phyloP scores from a whole-genome alignment of 2,797 vertebrate species.

The Brachyalestes nurse region DNA sequence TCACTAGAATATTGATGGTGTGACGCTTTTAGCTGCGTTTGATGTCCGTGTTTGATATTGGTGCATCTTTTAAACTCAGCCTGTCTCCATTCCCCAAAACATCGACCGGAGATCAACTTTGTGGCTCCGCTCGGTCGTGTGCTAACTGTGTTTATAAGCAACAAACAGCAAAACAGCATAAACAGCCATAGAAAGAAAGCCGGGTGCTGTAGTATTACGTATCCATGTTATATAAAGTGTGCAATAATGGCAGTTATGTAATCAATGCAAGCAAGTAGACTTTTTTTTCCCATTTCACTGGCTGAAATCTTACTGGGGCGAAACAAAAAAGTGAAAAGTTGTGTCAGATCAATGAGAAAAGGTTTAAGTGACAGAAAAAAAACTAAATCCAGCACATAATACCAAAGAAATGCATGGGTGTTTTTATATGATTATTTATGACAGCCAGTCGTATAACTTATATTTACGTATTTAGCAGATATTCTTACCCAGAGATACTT shows the following conservation, averaged over 20 bases:
- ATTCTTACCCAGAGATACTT: neutral
- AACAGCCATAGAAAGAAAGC: neutral
- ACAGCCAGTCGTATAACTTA: too few relatives aligned
- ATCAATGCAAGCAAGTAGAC: constrained; percentile 20
- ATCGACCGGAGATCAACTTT: neutral
- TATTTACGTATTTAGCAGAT: neutral
- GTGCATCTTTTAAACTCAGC: constrained; percentile 30
- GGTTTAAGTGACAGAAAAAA: neutral
- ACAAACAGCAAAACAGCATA: neutral
- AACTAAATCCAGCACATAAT: too few relatives aligned
- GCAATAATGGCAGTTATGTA: constrained; percentile 23
- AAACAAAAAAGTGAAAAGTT: neutral
- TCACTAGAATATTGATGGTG: constrained; percentile 49
- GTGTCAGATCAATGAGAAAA: neutral
- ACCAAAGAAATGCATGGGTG: neutral
- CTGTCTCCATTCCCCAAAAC: neutral
- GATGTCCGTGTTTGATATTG: constrained; percentile 33
- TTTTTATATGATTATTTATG: too few relatives aligned
- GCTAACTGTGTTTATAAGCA: neutral
- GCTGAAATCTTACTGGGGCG: neutral
- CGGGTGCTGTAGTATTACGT: neutral
- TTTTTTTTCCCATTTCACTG: neutral
- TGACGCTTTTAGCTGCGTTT: constrained; percentile 23
- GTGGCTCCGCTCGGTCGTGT: neutral
- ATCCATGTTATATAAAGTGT: constrained; percentile 15